Evolutionary conservation across 2,888 invertebrate species (phyloP).

Genomic region (Sminthurinus aureus): DNA sequence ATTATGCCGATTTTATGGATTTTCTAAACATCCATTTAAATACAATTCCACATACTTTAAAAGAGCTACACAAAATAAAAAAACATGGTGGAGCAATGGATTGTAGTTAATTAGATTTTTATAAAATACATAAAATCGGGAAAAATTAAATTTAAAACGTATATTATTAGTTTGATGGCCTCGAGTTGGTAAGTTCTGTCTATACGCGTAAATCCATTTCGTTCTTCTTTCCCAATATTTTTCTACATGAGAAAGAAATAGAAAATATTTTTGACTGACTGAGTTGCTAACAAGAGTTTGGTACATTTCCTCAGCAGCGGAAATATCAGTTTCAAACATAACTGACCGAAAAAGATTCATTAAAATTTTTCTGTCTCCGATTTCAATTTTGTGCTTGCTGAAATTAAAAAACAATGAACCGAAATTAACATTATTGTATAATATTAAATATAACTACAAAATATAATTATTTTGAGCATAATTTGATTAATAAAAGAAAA

Average conservation of each 20-base stretch:
- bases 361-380: neutral
- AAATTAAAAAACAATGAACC: no score
- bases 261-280: neutral
- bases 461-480: no score
- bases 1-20: no score
- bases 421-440: no score
- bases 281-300: neutral
- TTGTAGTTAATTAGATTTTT: no score
- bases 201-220: neutral
- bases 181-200: neutral
- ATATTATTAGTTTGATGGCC: constrained; percentile 6
- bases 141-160: no score
- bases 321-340: neutral
- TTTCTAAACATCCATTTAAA: no score
- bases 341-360: neutral
- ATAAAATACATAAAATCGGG: no score
- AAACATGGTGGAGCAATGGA: no score
- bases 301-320: neutral
- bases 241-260: neutral
- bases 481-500: no score
- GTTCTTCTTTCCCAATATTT: neutral
- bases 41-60: neutral
- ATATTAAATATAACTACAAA: no score
- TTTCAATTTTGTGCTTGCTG: neutral
- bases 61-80: no score